Percentiles rank a stretch among this genome's conserved stretches.
phyloP scores from a whole-genome alignment of 2,113 vertebrate genomes.

The Ptilorrhoa leucosticta region DNA sequence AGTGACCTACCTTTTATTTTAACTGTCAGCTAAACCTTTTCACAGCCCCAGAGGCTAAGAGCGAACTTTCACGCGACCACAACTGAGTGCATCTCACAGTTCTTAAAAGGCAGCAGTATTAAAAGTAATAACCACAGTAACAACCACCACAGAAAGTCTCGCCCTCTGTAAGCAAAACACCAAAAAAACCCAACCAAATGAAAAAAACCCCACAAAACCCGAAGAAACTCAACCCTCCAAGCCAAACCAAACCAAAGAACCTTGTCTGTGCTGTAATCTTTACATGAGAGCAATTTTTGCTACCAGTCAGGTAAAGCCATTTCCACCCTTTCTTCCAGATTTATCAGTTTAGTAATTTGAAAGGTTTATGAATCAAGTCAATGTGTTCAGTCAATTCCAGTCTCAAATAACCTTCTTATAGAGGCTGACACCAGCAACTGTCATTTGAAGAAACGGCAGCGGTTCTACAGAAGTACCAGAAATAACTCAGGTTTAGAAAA shows the following conservation, averaged over 20 bases:
- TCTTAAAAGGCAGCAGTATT: not conserved
- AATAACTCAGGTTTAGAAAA: not conserved
- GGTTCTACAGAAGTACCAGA: not conserved
- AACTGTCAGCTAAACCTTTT: not conserved
- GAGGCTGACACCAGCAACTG: not conserved
- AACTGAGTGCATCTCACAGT: fast-evolving
- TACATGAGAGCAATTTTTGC: not conserved
- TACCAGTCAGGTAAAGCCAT: not conserved
- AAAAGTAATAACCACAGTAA: not conserved
- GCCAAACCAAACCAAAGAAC: not conserved
- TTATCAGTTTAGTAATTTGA: not conserved
- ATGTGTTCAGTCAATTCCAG: not conserved
- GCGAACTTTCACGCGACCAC: not conserved
- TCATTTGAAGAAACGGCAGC: not conserved
- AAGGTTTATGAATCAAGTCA: not conserved
- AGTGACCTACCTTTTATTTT: not conserved
- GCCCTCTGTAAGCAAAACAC: fast-evolving
- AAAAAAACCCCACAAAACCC: not conserved
- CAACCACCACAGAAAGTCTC: not conserved
- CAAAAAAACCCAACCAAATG: not conserved
- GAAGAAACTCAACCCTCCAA: not conserved
- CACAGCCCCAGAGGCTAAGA: not conserved
- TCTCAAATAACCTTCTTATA: not conserved
- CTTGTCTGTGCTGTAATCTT: not conserved
- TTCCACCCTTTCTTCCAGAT: not conserved